A percentile compares a stretch with the other conserved stretches of the same genome.
phyloP scores from a whole-genome alignment of 2,888 invertebrate species.

The Limenitis camilla region DNA sequence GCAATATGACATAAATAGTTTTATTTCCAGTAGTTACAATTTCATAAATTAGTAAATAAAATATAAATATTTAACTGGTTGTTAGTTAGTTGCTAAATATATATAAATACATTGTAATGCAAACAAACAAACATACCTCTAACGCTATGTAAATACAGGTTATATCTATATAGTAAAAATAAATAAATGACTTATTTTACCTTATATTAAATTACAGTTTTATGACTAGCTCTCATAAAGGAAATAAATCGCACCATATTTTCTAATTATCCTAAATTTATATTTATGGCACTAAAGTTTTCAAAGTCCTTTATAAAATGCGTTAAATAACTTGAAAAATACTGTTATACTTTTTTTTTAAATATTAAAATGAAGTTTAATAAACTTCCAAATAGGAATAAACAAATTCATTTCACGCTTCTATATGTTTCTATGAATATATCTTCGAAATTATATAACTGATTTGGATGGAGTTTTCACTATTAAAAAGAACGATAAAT shows the following conservation, averaged over 20 bases:
- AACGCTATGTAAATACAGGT: not conserved
- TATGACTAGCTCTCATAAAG: conserved; percentile 64
- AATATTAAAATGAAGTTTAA: not conserved
- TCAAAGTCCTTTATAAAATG: conserved; percentile 2
- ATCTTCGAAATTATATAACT: no score
- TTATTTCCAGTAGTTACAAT: no score
- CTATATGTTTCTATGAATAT: no score
- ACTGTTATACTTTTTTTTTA: not conserved
- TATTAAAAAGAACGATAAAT: no score
- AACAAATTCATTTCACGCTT: no score
- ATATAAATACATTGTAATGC: no score
- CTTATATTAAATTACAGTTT: conserved; percentile 27
- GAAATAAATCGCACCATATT: conserved; percentile 57
- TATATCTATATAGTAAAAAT: conserved; percentile 14
- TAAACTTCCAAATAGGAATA: not conserved
- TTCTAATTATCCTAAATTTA: conserved; percentile 29
- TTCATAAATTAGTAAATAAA: no score
- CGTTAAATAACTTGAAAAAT: not conserved
- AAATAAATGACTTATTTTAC: conserved; percentile 21
- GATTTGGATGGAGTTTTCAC: no score
- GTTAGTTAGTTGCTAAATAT: no score
- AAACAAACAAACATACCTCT: no score
- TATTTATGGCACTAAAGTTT: conserved; percentile 28
- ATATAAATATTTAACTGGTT: no score
- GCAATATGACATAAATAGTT: no score